Evolutionary conservation across 2,888 invertebrate genomes (phyloP), one percentile per base, ranked within the genome.

Genomic region (Parascotia fuliginaria): DNA sequence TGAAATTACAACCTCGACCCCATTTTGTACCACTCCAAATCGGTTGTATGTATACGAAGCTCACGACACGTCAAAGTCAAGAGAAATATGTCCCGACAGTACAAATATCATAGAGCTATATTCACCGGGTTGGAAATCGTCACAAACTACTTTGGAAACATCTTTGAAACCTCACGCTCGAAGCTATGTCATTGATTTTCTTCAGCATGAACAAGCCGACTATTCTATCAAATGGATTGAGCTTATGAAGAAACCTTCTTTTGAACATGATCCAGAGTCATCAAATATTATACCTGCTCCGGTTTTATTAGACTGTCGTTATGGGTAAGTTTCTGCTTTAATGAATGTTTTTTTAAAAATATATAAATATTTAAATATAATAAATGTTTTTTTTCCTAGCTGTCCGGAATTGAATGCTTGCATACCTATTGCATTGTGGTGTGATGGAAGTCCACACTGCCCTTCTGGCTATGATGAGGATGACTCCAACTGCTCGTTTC

Each of bases 391-490:
- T 44, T 69, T 69, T 77, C 84, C 42, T 87, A 96, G 96, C 75
- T 96, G 96, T 72, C 96, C 96, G 0, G 96, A 96, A 78, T 87
- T 96, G 42, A 95, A 96, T 56, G 96, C 96, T 0, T 97, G 96
- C 79, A 96, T 96, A 70, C 95, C 95, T 56, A 93, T 95, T 0
- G 94, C 95, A 1, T 80, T 97, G 3, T 96, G 96, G 96, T 97
- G 96, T 81, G 96, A 97, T 77, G 96, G 96, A 0, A 93, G 95
- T 32, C 89, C 94, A 1, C 96, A 97, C 74, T 97, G 97, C 76
- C 96, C 96, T 9, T 96, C 96, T 3, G 96, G 96, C 1, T 96
- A 94, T 81, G 97, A 96, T 77, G 96, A 96, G 85, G 95, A 95
- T 60, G 96, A 96, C 70, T 93, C 94, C 0, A 96, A 96, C 73